These are phyloP conservation scores for Triops cancriformis DNA, from an alignment of 1,140 invertebrate species.

Conservation along the genomic window DNA sequence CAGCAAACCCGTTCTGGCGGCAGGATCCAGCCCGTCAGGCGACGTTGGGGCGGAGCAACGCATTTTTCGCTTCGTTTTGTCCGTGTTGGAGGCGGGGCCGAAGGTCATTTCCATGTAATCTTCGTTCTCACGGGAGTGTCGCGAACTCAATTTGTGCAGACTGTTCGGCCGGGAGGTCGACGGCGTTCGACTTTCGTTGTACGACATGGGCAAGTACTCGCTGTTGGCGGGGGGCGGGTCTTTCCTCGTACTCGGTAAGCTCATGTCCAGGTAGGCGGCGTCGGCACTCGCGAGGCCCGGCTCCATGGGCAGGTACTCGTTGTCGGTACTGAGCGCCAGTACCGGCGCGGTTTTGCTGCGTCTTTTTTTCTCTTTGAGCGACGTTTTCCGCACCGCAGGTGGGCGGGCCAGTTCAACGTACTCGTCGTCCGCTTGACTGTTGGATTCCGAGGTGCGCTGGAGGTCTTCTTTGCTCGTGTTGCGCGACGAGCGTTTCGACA, in stretches of 20 bases:
- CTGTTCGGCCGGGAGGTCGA: background rate
- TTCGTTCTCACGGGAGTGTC: conserved; percentile 28
- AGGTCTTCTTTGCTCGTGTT: background rate
- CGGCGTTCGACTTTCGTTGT: conserved; percentile 14
- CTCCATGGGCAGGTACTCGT: background rate
- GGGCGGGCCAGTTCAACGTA: conserved; percentile 24
- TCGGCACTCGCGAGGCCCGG: background rate
- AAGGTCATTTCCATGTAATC: conserved; percentile 29
- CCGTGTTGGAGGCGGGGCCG: background rate
- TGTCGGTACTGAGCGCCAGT: background rate
- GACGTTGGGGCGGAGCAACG: conserved; percentile 14
- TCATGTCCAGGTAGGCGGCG: conserved; percentile 25
- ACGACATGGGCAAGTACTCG: conserved; percentile 24
- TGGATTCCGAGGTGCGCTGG: background rate
- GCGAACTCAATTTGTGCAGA: background rate
- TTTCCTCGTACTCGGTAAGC: background rate
- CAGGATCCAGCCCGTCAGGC: conserved; percentile 12
- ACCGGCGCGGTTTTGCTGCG: conserved; percentile 4
- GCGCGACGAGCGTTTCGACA: background rate
- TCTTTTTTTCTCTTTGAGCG: conserved; percentile 22
- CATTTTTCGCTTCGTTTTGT: background rate
- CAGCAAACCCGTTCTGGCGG: background rate
- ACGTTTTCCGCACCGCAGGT: background rate
- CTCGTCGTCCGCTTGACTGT: conserved; percentile 19
- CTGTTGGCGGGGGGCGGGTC: conserved; percentile 3